A percentile compares a stretch with the other conserved stretches of the same genome.
phyloP scores from a whole-genome alignment of 2,888 invertebrate genomes.

The Zaprionus obscuricornis region DNA sequence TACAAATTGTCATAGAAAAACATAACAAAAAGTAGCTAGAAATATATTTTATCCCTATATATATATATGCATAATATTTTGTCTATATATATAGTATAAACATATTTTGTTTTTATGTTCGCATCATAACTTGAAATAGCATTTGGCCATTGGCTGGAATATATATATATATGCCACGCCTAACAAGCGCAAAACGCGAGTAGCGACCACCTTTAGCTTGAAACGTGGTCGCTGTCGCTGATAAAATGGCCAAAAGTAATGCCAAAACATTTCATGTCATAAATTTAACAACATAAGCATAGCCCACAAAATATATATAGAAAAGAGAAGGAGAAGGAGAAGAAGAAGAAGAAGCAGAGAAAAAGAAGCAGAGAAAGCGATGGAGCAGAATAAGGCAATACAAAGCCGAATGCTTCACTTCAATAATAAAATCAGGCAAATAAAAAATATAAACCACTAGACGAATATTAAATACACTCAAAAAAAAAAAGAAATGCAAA shows the following conservation, averaged over 20 bases:
- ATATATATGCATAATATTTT: constrained; percentile 13
- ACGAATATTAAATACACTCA: too few species aligned
- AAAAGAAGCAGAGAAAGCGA: constrained; percentile 25
- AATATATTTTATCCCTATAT: too few species aligned
- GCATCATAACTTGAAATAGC: constrained; percentile 38
- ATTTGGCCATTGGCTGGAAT: constrained; percentile 3
- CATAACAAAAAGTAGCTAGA: too few species aligned
- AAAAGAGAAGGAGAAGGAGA: constrained; percentile 19
- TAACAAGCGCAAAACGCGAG: constrained; percentile 35
- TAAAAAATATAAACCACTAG: too few species aligned
- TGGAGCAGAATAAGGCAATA: not conserved
- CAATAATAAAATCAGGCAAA: too few species aligned
- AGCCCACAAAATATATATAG: constrained; percentile 32
- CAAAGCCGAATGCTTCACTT: too few species aligned
- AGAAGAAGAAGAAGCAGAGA: constrained; percentile 48
- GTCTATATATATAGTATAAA: constrained; percentile 21
- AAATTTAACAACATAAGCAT: constrained; percentile 72
- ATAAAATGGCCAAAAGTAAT: constrained; percentile 64
- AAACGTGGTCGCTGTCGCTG: constrained; percentile 39
- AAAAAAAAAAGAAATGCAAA: too few species aligned
- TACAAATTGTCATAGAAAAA: constrained; percentile 67
- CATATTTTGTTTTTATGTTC: constrained; percentile 51
- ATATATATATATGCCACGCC: constrained; percentile 53
- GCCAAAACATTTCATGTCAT: constrained; percentile 71
- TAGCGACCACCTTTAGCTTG: constrained; percentile 54